Evolutionary conservation across 1,140 invertebrate genomes (phyloP), one percentile per base, ranked within the genome.

Genomic region (Orchestia grillus): DNA sequence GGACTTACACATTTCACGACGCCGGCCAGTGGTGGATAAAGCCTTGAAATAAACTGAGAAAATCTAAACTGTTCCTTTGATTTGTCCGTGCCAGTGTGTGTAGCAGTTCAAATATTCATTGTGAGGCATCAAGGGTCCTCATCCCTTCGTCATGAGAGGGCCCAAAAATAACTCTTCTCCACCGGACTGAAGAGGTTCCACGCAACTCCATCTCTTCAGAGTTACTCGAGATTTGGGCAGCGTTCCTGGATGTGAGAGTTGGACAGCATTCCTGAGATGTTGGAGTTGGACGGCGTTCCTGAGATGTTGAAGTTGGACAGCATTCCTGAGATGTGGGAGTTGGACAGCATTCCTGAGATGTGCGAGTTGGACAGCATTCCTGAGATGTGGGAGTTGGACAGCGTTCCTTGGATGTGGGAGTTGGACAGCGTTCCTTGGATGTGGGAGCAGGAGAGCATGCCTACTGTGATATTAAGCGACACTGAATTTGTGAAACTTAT

Each of bases 61-160:
- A 77, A 15, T 77, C 28, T 77, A 77, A 15, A 77, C 11, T 23
- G 62, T 77, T 77, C 62, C 62, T 77, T 77, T 77, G 62, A 77
- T 77, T 77, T 77, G 62, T 77, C 62, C 11, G 62, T 36, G 28
- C 15, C 62, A 77, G 62, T 77, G 62, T 77, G 62, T 77, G 62
- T 77, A 77, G 62, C 62, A 77, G 62, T 77, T 77, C 62, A 77
- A 77, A 77, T 77, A 77, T 77, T 77, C 62, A 77, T 77, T 77
- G 62, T 77, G 62, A 77, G 36, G 62, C 62, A 77, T 36, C 62
- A 77, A 77, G 62, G 62, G 62, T 28, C 62, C 62, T 77, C 62
- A 77, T 36, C 15, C 1, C 62, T 23, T 36, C 62, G 62, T 77
- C 62, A 15, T 77, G 62, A 77, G 62, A 77, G 62, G 1, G 62